phyloP scores from a whole-genome alignment of 2,113 vertebrate genomes.

The Macaca nemestrina region DNA sequence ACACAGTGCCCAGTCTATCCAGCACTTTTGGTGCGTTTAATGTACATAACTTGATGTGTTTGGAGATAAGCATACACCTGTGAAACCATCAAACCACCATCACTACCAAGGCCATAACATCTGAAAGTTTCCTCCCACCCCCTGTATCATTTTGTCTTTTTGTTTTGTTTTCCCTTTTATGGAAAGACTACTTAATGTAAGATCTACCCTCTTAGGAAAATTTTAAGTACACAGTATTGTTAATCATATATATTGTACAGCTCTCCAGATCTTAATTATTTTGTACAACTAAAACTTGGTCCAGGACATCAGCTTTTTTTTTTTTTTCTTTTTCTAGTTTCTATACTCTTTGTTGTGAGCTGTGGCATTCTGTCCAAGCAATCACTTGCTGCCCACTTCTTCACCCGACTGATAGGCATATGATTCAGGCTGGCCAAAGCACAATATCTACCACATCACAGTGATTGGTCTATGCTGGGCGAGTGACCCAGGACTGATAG shows the following conservation, averaged over 20 bases:
- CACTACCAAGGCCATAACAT: neutral
- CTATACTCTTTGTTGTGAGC: neutral
- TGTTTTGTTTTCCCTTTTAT: neutral
- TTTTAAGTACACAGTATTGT: neutral
- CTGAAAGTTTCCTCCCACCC: neutral
- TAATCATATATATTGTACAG: too few species aligned
- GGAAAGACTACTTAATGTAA: neutral
- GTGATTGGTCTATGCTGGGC: neutral
- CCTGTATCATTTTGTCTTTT: neutral
- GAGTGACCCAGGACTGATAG: neutral
- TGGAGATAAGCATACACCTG: neutral
- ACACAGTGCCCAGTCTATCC: too few species aligned
- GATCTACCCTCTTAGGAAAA: neutral
- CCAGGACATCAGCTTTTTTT: neutral
- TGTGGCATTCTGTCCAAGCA: neutral
- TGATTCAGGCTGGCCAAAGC: neutral
- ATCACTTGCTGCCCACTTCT: neutral
- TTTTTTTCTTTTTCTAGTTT: neutral
- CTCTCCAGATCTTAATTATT: neutral
- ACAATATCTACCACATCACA: neutral
- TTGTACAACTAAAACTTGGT: neutral
- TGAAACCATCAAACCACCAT: neutral
- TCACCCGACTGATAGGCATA: accelerated
- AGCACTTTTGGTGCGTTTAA: neutral
- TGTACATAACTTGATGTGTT: too few species aligned